These are phyloP conservation scores for Lucilia sericata DNA, from an alignment of 1,140 invertebrate genomes.

Conservation along the genomic window DNA sequence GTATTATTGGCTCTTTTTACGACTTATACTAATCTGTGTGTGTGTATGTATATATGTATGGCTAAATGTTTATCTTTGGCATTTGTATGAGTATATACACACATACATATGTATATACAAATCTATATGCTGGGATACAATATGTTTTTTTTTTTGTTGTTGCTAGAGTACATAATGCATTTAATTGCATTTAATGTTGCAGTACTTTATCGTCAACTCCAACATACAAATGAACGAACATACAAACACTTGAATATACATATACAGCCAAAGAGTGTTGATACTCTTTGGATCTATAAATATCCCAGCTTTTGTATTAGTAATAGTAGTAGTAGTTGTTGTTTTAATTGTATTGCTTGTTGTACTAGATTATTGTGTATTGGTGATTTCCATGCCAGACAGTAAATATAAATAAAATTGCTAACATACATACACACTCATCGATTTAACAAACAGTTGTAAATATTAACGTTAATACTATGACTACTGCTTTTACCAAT, in stretches of 20 bases:
- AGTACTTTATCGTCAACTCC: constrained; percentile 63
- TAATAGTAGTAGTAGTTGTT: constrained; percentile 1
- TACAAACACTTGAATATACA: constrained; percentile 59
- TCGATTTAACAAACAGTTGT: not conserved
- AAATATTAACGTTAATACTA: constrained; percentile 12
- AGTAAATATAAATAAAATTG: constrained; percentile 2
- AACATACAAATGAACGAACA: constrained; percentile 44
- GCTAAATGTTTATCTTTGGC: too few species aligned
- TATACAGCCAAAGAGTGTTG: constrained; percentile 52
- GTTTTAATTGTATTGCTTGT: not conserved
- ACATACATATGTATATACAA: too few species aligned
- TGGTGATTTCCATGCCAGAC: constrained; percentile 18
- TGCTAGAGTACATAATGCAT: constrained; percentile 18
- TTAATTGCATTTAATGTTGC: constrained; percentile 26
- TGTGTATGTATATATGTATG: not conserved
- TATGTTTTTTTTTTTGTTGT: not conserved
- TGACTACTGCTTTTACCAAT: not conserved
- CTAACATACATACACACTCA: not conserved
- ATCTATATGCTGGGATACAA: not conserved
- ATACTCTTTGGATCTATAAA: constrained; percentile 53
- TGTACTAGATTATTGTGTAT: constrained; percentile 5
- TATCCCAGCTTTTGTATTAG: not conserved
- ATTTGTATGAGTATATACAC: too few species aligned
- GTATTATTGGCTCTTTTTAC: constrained; percentile 26
- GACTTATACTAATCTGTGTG: constrained; percentile 3